Conservation (phyloP, 2,888 invertebrate species). For the Zootermopsis nevadensis region DNA sequence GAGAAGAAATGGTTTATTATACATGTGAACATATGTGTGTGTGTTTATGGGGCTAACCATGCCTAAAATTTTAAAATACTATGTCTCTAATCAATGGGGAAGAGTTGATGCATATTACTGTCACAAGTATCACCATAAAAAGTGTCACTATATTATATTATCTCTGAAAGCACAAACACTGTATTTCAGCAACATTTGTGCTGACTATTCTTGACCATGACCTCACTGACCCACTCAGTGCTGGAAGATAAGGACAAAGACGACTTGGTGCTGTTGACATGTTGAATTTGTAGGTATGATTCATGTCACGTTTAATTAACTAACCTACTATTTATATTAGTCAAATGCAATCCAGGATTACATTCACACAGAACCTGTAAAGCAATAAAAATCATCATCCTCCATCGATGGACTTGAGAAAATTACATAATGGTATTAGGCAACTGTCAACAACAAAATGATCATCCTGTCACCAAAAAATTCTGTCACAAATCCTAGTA, state of each 20-base stretch:
- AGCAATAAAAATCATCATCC: no score
- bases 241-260: background rate
- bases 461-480: background rate
- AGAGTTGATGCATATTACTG: background rate
- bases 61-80: conserved; percentile 13
- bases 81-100: background rate
- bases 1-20: background rate
- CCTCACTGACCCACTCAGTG: background rate
- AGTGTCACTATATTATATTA: conserved; percentile 1
- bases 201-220: background rate
- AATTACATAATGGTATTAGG: background rate
- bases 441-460: background rate
- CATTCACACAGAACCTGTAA: no score
- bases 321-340: no score
- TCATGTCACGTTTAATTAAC: no score
- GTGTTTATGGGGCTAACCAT: background rate
- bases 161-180: background rate
- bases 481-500: no score
- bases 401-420: no score
- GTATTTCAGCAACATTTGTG: background rate
- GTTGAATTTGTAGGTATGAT: no score
- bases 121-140: background rate
- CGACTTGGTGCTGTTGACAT: background rate
- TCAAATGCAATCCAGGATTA: no score
- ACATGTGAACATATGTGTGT: background rate